phyloP scores from a whole-genome alignment of 2,113 vertebrate genomes.

The Camelus bactrianus region DNA sequence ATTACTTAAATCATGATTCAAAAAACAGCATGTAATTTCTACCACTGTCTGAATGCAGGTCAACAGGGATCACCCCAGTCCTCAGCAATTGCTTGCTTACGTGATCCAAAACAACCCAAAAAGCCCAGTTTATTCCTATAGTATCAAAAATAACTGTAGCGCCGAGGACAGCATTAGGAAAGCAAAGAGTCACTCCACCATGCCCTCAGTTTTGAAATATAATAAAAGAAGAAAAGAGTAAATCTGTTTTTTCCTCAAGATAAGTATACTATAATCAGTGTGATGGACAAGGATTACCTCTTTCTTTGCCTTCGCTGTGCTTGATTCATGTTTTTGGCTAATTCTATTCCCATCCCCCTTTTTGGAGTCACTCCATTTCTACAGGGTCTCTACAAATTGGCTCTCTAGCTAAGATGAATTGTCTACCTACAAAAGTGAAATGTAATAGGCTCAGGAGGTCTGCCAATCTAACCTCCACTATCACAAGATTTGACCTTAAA shows the following conservation, averaged over 20 bases:
- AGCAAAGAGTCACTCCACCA: conserved; percentile 42
- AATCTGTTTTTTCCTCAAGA: not conserved
- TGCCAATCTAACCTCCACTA: conserved; percentile 31
- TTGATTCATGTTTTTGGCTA: conserved; percentile 65
- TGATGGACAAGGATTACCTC: conserved; percentile 40
- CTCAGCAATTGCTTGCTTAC: conserved; percentile 59
- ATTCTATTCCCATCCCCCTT: conserved; percentile 37
- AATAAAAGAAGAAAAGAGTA: conserved; percentile 46
- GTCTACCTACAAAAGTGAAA: conserved; percentile 66
- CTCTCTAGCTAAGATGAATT: conserved; percentile 64
- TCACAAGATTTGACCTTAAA: conserved; percentile 56
- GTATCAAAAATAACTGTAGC: conserved; percentile 42
- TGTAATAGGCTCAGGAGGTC: conserved; percentile 35
- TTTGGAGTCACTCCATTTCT: conserved; percentile 63
- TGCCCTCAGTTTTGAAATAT: conserved; percentile 49
- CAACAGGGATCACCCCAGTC: conserved; percentile 24
- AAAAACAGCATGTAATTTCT: conserved; percentile 47
- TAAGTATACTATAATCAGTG: conserved; percentile 32
- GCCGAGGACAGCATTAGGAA: conserved; percentile 30
- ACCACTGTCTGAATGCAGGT: conserved; percentile 60
- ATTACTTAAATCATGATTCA: conserved; percentile 66
- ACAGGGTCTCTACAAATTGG: conserved; percentile 40
- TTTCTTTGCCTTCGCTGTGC: conserved; percentile 38
- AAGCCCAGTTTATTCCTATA: conserved; percentile 26
- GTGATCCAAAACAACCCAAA: conserved; percentile 17